These are phyloP conservation scores for Watsonalla cultraria DNA, from an alignment of 2,888 invertebrate species.

Conservation along the genomic window DNA sequence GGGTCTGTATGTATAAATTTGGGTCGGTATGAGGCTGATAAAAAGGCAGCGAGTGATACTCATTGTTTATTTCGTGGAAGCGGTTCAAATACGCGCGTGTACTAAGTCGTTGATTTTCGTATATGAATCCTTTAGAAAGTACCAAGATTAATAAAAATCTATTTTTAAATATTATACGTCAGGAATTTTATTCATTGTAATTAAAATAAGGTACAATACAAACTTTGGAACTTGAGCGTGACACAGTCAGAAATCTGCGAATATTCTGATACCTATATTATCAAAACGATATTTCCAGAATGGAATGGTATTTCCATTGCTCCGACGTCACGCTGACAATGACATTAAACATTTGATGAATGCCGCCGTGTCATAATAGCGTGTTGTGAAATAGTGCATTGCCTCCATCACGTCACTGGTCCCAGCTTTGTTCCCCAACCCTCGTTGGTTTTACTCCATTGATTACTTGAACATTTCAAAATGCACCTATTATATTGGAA, in stretches of 20 bases:
- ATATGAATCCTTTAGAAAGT: not conserved
- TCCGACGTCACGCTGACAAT: slow-evolving; percentile 30
- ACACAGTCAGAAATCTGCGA: too few species aligned
- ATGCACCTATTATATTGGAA: slow-evolving; percentile 7
- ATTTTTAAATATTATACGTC: too few species aligned
- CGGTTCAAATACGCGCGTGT: not conserved
- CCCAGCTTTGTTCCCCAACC: slow-evolving; percentile 35
- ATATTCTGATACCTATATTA: not conserved
- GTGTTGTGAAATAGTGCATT: slow-evolving; percentile 37
- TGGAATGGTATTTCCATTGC: not conserved
- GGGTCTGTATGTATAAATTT: slow-evolving; percentile 16
- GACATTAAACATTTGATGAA: slow-evolving; percentile 37
- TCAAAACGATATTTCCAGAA: not conserved
- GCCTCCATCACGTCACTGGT: slow-evolving; percentile 33
- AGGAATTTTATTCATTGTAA: too few species aligned
- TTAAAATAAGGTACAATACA: too few species aligned
- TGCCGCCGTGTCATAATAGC: slow-evolving; percentile 21
- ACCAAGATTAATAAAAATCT: too few species aligned
- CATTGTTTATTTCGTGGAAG: not conserved
- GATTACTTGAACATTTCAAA: slow-evolving; percentile 16
- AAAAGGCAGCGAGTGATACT: not conserved
- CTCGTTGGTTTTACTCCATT: slow-evolving; percentile 21
- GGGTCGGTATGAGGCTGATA: not conserved
- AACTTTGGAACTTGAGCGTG: too few species aligned
- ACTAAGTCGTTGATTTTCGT: not conserved